A percentile compares a stretch with the other conserved stretches of the same genome.
These are phyloP conservation scores for Lycaon pictus DNA, from an alignment of 2,113 vertebrate species.

Conservation along the genomic window DNA sequence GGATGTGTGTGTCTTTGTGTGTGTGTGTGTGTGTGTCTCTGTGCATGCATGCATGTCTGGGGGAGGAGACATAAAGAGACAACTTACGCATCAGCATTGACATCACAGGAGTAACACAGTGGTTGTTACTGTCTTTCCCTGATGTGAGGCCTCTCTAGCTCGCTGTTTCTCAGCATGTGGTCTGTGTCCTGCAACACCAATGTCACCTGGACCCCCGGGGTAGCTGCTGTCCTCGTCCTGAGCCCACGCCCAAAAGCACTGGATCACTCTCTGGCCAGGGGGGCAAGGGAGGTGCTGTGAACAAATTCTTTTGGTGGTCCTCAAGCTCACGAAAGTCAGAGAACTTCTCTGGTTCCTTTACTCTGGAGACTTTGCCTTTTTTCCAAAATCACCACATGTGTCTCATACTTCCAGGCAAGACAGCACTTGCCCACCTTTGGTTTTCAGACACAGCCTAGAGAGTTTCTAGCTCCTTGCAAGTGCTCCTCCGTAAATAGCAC, in stretches of 20 bases:
- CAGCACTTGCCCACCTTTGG: not conserved
- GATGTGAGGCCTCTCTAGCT: not conserved
- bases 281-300: not conserved
- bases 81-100: not conserved
- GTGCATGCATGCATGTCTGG: not conserved
- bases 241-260: not conserved
- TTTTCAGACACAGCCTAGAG: not conserved
- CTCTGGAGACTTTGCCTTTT: not conserved
- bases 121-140: not conserved
- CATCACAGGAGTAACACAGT: not conserved
- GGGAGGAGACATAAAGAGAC: not conserved
- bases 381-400: not conserved
- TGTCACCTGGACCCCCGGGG: not conserved
- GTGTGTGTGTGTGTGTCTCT: accelerated
- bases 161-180: not conserved
- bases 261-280: not conserved
- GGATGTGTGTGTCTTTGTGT: too few species aligned
- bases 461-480: not conserved
- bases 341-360: not conserved
- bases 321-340: not conserved
- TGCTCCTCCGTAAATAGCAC: constrained; percentile 6
- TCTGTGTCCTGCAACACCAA: not conserved
- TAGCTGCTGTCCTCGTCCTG: not conserved
- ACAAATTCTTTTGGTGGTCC: not conserved
- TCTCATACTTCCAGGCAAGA: not conserved